Conservation (phyloP, 2,888 invertebrate species). For the Yponomeuta malinellus region DNA sequence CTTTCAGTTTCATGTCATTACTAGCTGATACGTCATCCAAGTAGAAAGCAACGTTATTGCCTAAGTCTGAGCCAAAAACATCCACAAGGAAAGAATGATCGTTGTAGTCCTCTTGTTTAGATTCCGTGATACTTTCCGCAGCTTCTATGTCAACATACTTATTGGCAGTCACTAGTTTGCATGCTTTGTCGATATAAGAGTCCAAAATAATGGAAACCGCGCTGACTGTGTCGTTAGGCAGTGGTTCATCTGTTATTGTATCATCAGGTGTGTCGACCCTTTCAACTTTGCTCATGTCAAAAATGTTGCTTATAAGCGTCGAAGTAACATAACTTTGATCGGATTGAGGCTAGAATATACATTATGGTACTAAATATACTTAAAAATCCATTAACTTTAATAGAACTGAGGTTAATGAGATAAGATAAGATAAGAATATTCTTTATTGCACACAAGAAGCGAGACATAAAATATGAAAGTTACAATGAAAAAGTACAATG, state of each 20-base stretch:
- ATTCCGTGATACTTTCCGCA: conserved; percentile 25
- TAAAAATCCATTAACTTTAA: no score
- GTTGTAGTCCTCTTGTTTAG: background rate
- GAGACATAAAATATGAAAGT: no score
- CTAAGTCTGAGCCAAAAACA: conserved; percentile 32
- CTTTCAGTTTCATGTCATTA: background rate
- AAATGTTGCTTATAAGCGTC: conserved; percentile 54
- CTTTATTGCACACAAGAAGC: no score
- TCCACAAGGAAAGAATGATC: conserved; percentile 29
- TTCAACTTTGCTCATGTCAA: conserved; percentile 62
- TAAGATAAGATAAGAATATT: no score
- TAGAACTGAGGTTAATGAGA: no score
- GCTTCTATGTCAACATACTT: conserved; percentile 17
- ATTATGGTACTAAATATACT: background rate
- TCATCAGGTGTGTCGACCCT: conserved; percentile 31
- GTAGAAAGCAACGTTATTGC: conserved; percentile 37
- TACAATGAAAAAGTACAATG: no score
- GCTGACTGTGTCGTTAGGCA: conserved; percentile 28
- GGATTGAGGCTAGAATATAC: conserved; percentile 33
- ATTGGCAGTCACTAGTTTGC: conserved; percentile 28
- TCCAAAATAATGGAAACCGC: conserved; percentile 37
- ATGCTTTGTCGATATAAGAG: conserved; percentile 38
- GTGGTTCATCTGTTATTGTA: conserved; percentile 26
- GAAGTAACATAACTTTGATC: conserved; percentile 50
- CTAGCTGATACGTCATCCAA: conserved; percentile 27